Percentiles rank a stretch among this genome's conserved stretches.
phyloP scores from a whole-genome alignment of 1,140 invertebrate genomes.

The Drosophila funebris region DNA sequence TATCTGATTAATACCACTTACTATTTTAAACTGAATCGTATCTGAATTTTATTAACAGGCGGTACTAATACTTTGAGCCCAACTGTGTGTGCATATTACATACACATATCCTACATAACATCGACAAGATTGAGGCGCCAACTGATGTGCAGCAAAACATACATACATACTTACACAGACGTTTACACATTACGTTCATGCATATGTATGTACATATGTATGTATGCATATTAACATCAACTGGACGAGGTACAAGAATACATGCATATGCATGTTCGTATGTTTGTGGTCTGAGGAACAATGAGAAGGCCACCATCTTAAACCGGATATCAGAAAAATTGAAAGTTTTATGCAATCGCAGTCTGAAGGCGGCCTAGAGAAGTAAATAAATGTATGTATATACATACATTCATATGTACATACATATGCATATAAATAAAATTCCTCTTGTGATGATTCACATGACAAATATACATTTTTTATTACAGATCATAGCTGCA shows the following conservation, averaged over 20 bases:
- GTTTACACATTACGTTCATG: too few relatives aligned
- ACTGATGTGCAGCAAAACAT: background rate
- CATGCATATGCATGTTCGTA: background rate
- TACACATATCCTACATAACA: background rate
- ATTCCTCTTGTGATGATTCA: background rate
- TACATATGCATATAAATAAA: background rate
- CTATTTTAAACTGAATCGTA: too few relatives aligned
- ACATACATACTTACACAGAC: background rate
- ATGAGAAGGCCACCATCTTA: constrained; percentile 41
- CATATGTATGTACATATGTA: background rate
- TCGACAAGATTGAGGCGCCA: too few relatives aligned
- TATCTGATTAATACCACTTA: too few relatives aligned
- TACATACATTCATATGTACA: background rate
- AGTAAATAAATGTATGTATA: background rate
- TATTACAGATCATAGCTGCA: background rate
- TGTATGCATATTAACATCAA: background rate
- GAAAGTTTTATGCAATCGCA: constrained; percentile 67
- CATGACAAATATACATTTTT: background rate
- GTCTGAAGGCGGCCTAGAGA: background rate
- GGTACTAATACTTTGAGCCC: too few relatives aligned
- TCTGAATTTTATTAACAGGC: too few relatives aligned
- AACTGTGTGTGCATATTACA: too few relatives aligned
- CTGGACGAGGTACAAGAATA: too few relatives aligned
- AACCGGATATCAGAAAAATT: constrained; percentile 77
- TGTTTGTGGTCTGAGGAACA: background rate